Evolutionary conservation across 2,888 invertebrate genomes (phyloP), one percentile per base, ranked within the genome.

Genomic region (Drosophila suboccidentalis): DNA sequence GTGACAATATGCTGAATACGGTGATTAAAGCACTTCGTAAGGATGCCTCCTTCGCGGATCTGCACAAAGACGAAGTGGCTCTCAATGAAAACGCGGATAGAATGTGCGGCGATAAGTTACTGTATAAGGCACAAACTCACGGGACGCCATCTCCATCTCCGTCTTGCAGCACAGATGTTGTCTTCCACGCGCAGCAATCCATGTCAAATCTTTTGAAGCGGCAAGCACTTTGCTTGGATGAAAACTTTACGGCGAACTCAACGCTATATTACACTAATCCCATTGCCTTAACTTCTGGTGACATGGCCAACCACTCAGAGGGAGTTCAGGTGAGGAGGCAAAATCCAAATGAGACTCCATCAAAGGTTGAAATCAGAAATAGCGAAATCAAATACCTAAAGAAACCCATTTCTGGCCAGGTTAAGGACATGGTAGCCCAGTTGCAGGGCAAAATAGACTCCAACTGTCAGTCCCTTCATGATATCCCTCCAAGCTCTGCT

Each of bases 21-120:
- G 87, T 92, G 15, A 90, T 91, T 5, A 90, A 89, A 8, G 92
- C 91, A 0, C 68, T 92, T 0, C 77, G 90, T 5, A 91, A 91
- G 41, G 91, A 91, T 38, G 90, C 82, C 34, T 63, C 79, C 10
- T 80, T 69, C 22, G 46, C 71, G 26, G 81, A 87, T 15, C 49
- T 78, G 4, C 69, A 68, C 19, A 77, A 77, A 43, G 76, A 78
- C 32, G 87, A 89, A 5, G 68, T 51, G 17, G 53, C 69, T 4
- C 67, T 71, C 5, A 85, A 85, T 32, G 80, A 78, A 26, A 86
- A 71, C 26, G 76, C 75, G 0, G 80, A 82, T 5, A 43, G 72
- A 29, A 44, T 66, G 15, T 68, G 72, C 10, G 79, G 71, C 4
- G 78, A 88, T 36, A 87, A 85, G 55, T 38, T 88, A 19, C 44